phyloP scores from a whole-genome alignment of 2,113 vertebrate species.

The Festucalex cinctus region DNA sequence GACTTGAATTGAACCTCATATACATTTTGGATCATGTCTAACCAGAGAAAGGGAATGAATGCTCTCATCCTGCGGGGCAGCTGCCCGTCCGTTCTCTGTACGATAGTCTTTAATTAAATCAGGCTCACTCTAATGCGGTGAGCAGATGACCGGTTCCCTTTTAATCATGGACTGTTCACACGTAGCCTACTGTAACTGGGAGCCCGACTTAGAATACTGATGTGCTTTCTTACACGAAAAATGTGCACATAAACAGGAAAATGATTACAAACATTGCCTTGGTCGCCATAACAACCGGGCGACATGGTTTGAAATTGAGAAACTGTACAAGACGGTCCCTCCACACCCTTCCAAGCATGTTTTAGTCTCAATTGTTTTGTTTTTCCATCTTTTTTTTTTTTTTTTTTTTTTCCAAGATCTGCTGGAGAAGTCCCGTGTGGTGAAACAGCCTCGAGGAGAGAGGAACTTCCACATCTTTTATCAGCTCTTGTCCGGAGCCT shows the following conservation, averaged over 20 bases:
- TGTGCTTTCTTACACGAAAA: constrained; percentile 26
- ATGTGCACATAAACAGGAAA: constrained; percentile 1
- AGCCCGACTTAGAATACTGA: constrained; percentile 27
- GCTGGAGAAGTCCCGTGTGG: constrained; percentile 90
- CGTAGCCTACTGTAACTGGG: constrained; percentile 12
- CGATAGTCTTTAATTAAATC: constrained; percentile 55
- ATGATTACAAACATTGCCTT: constrained; percentile 31
- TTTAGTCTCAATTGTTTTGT: neutral
- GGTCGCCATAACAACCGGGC: constrained; percentile 42
- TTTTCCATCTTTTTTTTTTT: neutral
- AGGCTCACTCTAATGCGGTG: constrained; percentile 42
- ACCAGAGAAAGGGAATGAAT: constrained; percentile 1
- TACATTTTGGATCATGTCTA: constrained; percentile 7
- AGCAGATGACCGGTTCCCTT: constrained; percentile 37
- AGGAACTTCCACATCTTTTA: constrained; percentile 98
- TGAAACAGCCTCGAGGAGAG: constrained; percentile 95
- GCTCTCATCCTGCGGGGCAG: constrained; percentile 7
- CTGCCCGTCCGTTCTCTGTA: constrained; percentile 29
- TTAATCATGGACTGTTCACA: constrained; percentile 51
- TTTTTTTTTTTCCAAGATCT: constrained; percentile 78
- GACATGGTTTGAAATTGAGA: constrained; percentile 6
- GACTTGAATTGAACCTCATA: neutral
- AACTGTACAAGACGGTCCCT: neutral
- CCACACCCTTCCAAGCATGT: neutral
- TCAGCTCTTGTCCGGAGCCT: constrained; percentile 92